Conservation (phyloP, 2,888 invertebrate genomes). For the Luffia ferchaultella region DNA sequence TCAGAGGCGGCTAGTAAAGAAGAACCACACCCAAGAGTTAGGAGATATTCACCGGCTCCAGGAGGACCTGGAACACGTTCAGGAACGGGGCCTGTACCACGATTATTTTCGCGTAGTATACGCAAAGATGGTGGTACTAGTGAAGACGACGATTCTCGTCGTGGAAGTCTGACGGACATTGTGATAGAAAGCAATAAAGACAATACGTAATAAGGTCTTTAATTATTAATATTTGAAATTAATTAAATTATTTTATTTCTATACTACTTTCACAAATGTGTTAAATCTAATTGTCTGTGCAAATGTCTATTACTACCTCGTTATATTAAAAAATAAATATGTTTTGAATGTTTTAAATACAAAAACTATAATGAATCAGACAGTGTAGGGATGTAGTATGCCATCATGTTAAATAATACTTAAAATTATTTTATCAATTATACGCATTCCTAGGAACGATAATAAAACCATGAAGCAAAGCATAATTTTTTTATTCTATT, state of each 20-base stretch:
- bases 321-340: not conserved
- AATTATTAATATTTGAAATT: not conserved
- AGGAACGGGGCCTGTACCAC: constrained; percentile 43
- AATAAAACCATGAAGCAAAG: no score
- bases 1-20: constrained; percentile 30
- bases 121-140: constrained; percentile 41
- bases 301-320: not conserved
- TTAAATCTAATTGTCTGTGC: not conserved
- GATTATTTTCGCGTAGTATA: constrained; percentile 50
- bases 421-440: no score
- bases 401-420: no score
- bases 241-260: not conserved
- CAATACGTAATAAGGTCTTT: constrained; percentile 35
- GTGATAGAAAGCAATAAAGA: constrained; percentile 58
- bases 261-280: not conserved
- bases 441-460: no score
- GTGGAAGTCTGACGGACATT: constrained; percentile 55
- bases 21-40: constrained; percentile 34
- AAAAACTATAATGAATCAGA: no score
- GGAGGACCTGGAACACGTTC: constrained; percentile 32
- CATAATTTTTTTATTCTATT: not conserved
- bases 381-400: no score
- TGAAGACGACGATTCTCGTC: constrained; percentile 38
- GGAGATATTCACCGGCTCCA: constrained; percentile 53
- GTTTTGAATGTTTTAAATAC: not conserved